A percentile compares a stretch with the other conserved stretches of the same genome.
Evolutionary conservation across 2,113 vertebrate species (phyloP).

Genomic region (Pteronura brasiliensis): DNA sequence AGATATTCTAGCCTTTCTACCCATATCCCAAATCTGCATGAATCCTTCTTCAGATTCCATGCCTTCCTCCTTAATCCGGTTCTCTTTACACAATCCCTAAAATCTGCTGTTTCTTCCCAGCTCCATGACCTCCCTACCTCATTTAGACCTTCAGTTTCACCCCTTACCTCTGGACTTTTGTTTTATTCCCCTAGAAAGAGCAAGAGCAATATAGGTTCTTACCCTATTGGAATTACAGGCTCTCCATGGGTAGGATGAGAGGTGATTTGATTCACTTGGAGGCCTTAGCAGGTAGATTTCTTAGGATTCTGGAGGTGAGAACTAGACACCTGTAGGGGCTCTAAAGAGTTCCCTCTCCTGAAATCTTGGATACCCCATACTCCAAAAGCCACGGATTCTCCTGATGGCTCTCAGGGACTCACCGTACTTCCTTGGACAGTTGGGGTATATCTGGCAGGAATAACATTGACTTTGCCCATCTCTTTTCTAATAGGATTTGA

Average conservation of each 20-base stretch:
- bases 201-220: slow-evolving; percentile 32
- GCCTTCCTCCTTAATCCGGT: slow-evolving; percentile 40
- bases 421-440: slow-evolving; percentile 50
- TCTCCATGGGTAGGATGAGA: slow-evolving; percentile 48
- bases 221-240: slow-evolving; percentile 9
- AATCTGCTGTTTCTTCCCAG: slow-evolving; percentile 59
- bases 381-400: slow-evolving; percentile 51
- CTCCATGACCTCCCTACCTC: slow-evolving; percentile 47
- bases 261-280: slow-evolving; percentile 58
- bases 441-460: slow-evolving; percentile 24
- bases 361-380: slow-evolving; percentile 37
- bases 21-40: slow-evolving; percentile 62
- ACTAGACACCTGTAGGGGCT: slow-evolving; percentile 15
- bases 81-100: slow-evolving; percentile 44
- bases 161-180: slow-evolving; percentile 19
- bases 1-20: slow-evolving; percentile 46
- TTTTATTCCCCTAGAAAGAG: slow-evolving; percentile 45
- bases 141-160: slow-evolving; percentile 52
- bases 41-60: slow-evolving; percentile 37
- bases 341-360: slow-evolving; percentile 50
- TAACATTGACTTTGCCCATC: slow-evolving; percentile 67
- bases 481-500: slow-evolving; percentile 93
- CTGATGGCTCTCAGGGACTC: slow-evolving; percentile 61
- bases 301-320: slow-evolving; percentile 45
- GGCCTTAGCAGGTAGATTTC: slow-evolving; percentile 9